phyloP scores from a whole-genome alignment of 2,888 invertebrate genomes.

The Smittia sp. region DNA sequence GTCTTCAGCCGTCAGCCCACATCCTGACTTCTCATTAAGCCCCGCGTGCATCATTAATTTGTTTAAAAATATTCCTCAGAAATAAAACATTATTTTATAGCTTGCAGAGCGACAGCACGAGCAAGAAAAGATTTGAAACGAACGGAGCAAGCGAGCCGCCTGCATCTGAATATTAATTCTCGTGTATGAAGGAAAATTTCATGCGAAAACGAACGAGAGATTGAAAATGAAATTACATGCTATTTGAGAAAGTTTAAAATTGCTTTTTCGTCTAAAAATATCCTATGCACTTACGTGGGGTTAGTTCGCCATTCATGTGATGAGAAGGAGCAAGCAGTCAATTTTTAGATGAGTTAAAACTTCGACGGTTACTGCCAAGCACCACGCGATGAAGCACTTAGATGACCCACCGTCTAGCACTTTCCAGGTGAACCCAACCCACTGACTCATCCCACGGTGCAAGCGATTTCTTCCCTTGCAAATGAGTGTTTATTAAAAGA shows the following conservation, averaged over 20 bases:
- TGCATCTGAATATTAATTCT: constrained; percentile 7
- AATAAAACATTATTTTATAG: neutral
- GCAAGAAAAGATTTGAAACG: too few relatives aligned
- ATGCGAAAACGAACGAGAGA: neutral
- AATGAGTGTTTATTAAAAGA: constrained; percentile 13
- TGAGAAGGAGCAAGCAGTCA: too few relatives aligned
- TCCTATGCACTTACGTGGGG: neutral
- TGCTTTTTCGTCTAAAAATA: constrained; percentile 13
- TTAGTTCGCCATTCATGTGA: too few relatives aligned
- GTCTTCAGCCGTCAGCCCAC: neutral
- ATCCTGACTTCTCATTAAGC: constrained; percentile 13
- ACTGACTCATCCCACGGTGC: neutral
- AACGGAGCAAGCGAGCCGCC: neutral
- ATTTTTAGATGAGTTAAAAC: too few relatives aligned
- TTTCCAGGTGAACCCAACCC: too few relatives aligned
- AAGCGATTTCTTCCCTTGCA: neutral
- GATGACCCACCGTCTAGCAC: too few relatives aligned
- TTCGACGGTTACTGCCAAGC: too few relatives aligned
- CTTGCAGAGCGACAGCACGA: neutral
- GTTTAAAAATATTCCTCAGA: constrained; percentile 7
- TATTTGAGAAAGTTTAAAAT: constrained; percentile 13
- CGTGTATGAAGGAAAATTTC: constrained; percentile 2
- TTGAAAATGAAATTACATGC: constrained; percentile 23
- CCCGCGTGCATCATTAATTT: constrained; percentile 16
- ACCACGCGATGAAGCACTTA: too few relatives aligned